Evolutionary conservation across 2,888 invertebrate species (phyloP), one percentile per base, ranked within the genome.

Genomic region (Xanthostigma xanthostigma): DNA sequence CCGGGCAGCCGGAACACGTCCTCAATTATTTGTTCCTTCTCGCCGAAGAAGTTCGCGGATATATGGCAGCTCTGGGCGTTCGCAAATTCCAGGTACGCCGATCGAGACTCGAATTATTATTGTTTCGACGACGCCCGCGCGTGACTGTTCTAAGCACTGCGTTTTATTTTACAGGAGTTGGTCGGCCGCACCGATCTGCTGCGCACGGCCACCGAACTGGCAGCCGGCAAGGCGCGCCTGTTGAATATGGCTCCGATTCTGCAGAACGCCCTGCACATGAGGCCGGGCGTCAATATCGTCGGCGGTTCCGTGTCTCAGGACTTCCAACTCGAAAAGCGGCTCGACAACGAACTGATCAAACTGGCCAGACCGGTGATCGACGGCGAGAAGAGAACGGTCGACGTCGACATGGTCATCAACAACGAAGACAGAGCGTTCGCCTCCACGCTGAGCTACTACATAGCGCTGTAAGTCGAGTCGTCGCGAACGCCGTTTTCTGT

Each of bases 1-100:
- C 88, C 40, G 98, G 98, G 40, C 91, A 93, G 62, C 96, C 98
- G 0, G 97, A 98, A 63, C 88, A 98, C 64, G 93, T 98, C 38
- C 78, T 98, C 62, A 98, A 98, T 70, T 98, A 90, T 64, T 76
- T 98, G 62, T 97, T 98, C 67, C 87, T 96, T 82, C 67, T 98
- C 49, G 98, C 97, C 35, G 98, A 98, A 68, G 98, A 98, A 78
- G 84, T 93, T 10, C 85, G 98, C 43, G 71, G 77, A 50, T 81
- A 87, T 61, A 93, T 98, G 91, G 90, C 96, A 1, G 81, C 79
- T 46, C 71, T 98, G 53, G 97, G 98, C 5, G 82, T 96, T 40
- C 74, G 84, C 11, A 79, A 76, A 53, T 87, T 92, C 75, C 88
- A 91, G 64, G 49, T 49, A 27, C 27, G 27, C 27, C 27, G 27